These are phyloP conservation scores for honey bee (Apis mellifera) DNA, from an alignment of 1,140 invertebrate genomes.

Conservation along the genomic window Amel_HAv3.1 CM009935.2:2629501-2630000, in stretches of 20 bases:
- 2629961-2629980: neutral
- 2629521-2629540: constrained; percentile 7
- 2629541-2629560: no score
- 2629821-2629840: neutral
- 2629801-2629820: neutral
- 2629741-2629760: no score
- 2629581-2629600: neutral
- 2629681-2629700: no score
- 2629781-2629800: no score
- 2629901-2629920: fast-evolving
- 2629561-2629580: neutral
- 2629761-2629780: no score
- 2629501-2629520: constrained; percentile 14
- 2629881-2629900: neutral
- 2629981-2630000: neutral
- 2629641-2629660: no score
- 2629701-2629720: no score
- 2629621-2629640: neutral
- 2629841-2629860: neutral
- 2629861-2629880: neutral
- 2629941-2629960: neutral
- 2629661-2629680: no score
- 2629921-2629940: neutral
- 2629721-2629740: no score
- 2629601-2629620: neutral